Conservation (phyloP, 2,113 vertebrate species). For the Mystacornis crossleyi region DNA sequence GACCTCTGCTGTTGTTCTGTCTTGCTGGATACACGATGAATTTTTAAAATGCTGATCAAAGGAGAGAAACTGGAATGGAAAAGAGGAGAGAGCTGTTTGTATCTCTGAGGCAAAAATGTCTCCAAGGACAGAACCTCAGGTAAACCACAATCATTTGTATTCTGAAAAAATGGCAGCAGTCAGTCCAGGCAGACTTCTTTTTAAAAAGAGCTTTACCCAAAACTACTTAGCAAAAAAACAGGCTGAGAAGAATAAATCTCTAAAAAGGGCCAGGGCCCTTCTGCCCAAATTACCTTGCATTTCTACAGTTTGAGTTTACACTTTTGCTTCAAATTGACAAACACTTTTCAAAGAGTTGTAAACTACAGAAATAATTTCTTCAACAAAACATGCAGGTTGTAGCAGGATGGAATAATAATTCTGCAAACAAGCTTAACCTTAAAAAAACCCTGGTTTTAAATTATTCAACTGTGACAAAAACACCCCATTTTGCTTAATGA, state of each 20-base stretch:
- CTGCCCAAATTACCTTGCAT: neutral
- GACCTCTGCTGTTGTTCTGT: neutral
- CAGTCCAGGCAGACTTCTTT: neutral
- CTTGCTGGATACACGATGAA: neutral
- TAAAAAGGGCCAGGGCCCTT: neutral
- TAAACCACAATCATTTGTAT: neutral
- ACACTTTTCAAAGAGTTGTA: neutral
- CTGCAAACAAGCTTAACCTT: neutral
- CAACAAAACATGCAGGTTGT: neutral
- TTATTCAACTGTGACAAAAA: neutral
- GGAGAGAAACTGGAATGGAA: neutral
- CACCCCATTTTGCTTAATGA: neutral
- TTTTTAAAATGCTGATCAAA: slow-evolving; percentile 16
- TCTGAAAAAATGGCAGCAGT: neutral
- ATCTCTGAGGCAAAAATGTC: neutral
- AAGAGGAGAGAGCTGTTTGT: neutral
- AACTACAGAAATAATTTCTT: neutral
- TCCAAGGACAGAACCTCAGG: slow-evolving; percentile 1
- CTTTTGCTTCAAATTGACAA: neutral
- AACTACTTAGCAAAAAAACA: neutral
- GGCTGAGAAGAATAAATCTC: neutral
- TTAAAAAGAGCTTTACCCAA: neutral
- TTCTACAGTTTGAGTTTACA: neutral
- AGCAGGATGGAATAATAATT: neutral
- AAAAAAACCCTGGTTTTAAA: neutral